Base-by-base conservation (phyloP, 2,797 vertebrate genomes). In the Sebastes oblongus region DNA sequence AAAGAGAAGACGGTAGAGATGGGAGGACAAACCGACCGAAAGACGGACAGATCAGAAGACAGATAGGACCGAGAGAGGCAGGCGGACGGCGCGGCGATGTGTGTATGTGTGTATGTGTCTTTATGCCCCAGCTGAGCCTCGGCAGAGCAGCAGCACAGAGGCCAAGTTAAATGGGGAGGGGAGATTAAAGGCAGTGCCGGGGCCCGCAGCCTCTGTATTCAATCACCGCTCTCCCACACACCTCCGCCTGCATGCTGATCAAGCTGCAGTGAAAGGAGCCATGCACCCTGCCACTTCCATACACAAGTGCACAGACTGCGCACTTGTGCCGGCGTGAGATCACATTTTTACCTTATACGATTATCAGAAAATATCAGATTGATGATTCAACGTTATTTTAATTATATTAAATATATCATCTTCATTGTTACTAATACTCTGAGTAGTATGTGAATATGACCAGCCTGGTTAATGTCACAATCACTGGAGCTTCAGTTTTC, bases 211-310 rank as follows among this genome's bases (percentile, higher is more conserved):
- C 96, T 96, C 94, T 95, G 96, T 95, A 96, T 96, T 96, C 96
- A 97, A 95, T 96, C 95, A 95, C 93, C 89, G 89, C 94, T 95
- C 94, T 95, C 93, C 91, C 92, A 88, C 86, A 85, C 93, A 93
- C 92, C 93, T 94, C 96, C 79, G 94, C 92, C 94, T 96, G 96
- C 96, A 97, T 98, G 96, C 96, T 97, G 96, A 97, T 97, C 91
- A 94, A 95, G 92, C 93, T 71, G 90, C 93, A 78, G 95, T 97
- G 96, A 97, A 97, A 97, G 94, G 95, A 95, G 91, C 95, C 95
- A 95, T 97, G 96, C 96, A 97, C 94, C 80, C 94, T 92, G 94
- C 95, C 95, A 82, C 91, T 88, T 81, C 87, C 90, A 75, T 42
- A 84, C 80, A 86, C 85, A 85, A 86, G 69, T 32, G 67, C 73